Evolutionary conservation across 2,113 vertebrate species (phyloP).

Genomic region (Fregata magnificens): DNA sequence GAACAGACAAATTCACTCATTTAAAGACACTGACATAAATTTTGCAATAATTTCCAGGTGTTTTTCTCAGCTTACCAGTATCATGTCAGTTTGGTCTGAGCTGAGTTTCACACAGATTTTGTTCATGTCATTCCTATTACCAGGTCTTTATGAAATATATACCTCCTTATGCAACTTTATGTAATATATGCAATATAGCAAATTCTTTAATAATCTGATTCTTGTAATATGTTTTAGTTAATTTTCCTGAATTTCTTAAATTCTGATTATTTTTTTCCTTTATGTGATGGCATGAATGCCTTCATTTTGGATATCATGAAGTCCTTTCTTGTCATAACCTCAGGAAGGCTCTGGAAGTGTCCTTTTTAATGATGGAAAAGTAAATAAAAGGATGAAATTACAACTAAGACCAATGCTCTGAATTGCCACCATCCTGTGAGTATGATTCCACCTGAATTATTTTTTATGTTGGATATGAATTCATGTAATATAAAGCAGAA

Average conservation of each 20-base stretch:
- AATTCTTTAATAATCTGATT: neutral
- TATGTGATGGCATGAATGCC: neutral
- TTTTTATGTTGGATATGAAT: neutral
- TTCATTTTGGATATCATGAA: neutral
- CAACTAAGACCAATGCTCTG: neutral
- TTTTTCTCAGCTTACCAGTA: neutral
- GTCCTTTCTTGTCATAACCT: neutral
- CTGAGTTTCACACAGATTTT: neutral
- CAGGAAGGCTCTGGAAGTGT: neutral
- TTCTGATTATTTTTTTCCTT: neutral
- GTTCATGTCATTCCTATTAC: neutral
- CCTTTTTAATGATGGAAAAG: neutral
- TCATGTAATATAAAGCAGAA: neutral
- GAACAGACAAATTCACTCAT: neutral
- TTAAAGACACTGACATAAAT: neutral
- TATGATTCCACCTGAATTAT: neutral
- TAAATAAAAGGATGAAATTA: neutral
- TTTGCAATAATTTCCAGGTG: neutral
- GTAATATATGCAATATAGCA: neutral
- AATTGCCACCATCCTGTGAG: neutral
- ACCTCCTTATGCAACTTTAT: neutral
- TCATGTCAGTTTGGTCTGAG: neutral
- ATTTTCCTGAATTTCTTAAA: neutral
- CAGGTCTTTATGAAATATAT: neutral
- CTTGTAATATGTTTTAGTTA: neutral